Base-by-base conservation (phyloP, 2,888 invertebrate species). In the Choristoneura rosaceana region DNA sequence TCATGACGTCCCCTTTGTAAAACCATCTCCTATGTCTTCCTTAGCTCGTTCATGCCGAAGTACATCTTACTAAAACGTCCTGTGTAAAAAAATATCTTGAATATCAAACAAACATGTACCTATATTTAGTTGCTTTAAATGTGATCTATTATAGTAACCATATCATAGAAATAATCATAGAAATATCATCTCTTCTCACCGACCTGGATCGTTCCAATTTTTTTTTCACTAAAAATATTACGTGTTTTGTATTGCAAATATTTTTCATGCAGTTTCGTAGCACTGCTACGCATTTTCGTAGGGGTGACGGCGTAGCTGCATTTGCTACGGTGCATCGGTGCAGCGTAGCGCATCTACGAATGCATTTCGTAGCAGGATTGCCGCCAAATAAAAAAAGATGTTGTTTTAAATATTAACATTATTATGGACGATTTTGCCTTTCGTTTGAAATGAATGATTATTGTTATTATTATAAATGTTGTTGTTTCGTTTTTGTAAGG, bases 231-330 rank as follows among this genome's bases (percentile, higher is more conserved):
- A 7, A 15, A 41, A 60, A 17, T 1, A 25, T 7, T 34, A 60
- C 15, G 17, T 3, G 10, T 59, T 62, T 63, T 15, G 50, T 60
- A 4, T 79, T 80, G 82, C 84, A 77, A 82, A 82, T 77, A 74
- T 76, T 89, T 85, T 84, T 88, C 88, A 89, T 92, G 92, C 92
- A 92, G 83, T 92, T 89, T 78, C 90, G 91, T 93, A 92, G 92
- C 84, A 70, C 52, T 71, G 84, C 92, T 93, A 93, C 93, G 86
- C 12, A 14, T 38, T 67, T 62, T 73, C 87, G 92, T 91, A 91
- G 90, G 76, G n/a, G 63, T 73, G 52, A 17, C 7, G 47, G 38
- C 87, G 92, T 92, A 92, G 92, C 87, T 91, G 92, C 92, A 91
- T 82, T 78, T 67, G 88, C 93, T 92, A 93, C 92, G 85, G 75